A percentile compares a stretch with the other conserved stretches of the same genome.
These are phyloP conservation scores for Coturnix japonica DNA, from an alignment of 2,113 vertebrate species.

Conservation along the genomic window DNA sequence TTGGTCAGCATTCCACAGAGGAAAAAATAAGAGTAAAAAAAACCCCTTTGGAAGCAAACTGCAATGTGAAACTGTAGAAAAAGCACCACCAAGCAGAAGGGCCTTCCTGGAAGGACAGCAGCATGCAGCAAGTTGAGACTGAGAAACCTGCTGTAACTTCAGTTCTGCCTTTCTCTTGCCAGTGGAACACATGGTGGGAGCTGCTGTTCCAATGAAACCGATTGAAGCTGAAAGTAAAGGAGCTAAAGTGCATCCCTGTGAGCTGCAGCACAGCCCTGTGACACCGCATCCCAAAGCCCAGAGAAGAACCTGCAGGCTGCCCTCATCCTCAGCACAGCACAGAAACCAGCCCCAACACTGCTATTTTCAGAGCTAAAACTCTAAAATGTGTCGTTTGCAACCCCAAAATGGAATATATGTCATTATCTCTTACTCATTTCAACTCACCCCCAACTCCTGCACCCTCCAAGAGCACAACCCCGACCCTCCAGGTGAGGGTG, in stretches of 20 bases:
- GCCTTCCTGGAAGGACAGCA: not conserved
- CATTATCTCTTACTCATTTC: not conserved
- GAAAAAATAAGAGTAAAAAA: not conserved
- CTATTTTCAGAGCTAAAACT: accelerated
- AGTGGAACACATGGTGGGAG: not conserved
- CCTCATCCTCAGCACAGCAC: not conserved
- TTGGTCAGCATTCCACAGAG: slow-evolving; percentile 10
- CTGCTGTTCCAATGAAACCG: not conserved
- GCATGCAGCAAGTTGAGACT: not conserved
- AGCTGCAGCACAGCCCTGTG: not conserved
- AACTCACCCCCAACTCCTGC: accelerated
- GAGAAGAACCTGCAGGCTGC: not conserved
- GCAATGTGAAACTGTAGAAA: not conserved
- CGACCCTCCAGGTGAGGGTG: accelerated
- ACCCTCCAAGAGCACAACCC: not conserved
- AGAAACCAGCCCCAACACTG: accelerated
- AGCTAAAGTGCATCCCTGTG: not conserved
- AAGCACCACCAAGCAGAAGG: not conserved
- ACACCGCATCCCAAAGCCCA: not conserved
- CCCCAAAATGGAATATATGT: accelerated
- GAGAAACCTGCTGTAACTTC: not conserved
- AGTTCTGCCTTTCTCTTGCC: not conserved
- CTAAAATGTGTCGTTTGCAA: accelerated
- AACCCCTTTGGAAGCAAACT: not conserved
- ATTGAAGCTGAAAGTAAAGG: not conserved